Evolutionary conservation across 2,113 vertebrate genomes (phyloP).

Genomic region (Prietella phreatophila): DNA sequence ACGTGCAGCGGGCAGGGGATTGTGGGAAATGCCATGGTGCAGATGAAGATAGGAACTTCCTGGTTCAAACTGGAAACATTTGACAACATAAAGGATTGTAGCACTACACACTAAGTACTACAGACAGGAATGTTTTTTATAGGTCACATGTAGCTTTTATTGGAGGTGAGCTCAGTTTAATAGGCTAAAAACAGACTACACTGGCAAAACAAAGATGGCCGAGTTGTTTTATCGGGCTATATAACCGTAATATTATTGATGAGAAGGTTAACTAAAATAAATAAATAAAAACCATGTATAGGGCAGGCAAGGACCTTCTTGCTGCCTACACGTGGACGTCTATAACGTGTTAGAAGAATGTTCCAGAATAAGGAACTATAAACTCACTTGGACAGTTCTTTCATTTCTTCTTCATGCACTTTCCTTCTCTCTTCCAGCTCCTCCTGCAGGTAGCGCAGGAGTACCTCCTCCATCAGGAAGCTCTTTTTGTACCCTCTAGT

Average conservation of each 20-base stretch:
- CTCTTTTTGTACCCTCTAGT: conserved; percentile 86
- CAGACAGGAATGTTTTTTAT: background rate
- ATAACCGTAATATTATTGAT: background rate
- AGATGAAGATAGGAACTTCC: conserved; percentile 94
- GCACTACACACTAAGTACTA: too few species aligned
- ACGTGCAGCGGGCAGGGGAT: conserved; percentile 89
- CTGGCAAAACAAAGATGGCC: background rate
- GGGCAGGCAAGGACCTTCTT: background rate
- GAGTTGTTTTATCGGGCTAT: background rate
- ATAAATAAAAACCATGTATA: background rate
- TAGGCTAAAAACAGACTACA: background rate
- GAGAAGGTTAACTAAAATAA: background rate
- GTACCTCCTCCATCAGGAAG: conserved; percentile 84
- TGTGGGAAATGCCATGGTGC: conserved; percentile 92
- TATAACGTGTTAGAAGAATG: background rate
- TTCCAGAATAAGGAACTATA: background rate
- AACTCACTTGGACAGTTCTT: conserved; percentile 86
- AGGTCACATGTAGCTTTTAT: background rate
- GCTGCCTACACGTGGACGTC: background rate
- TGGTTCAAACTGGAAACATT: conserved; percentile 79
- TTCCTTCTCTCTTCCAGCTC: conserved; percentile 87
- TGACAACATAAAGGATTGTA: background rate
- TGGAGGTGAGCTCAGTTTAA: background rate
- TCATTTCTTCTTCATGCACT: conserved; percentile 89
- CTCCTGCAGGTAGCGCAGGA: conserved; percentile 81